Evolutionary conservation across 2,113 vertebrate genomes (phyloP), one percentile per base, ranked within the genome.

Genomic region (Clarias batrachus): DNA sequence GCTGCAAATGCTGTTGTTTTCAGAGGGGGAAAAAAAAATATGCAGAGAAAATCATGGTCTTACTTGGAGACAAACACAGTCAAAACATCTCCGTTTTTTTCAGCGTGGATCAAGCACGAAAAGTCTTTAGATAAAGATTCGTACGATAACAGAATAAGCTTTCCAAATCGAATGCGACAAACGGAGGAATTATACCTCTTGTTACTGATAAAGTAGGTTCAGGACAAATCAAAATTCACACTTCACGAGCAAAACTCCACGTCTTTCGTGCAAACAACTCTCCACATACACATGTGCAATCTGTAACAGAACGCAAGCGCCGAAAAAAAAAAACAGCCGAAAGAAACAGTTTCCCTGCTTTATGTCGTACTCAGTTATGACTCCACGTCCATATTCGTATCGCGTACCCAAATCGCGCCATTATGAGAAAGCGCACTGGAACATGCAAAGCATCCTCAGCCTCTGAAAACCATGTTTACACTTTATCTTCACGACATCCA

Each of bases 281-380:
- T 16, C 48, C 48, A 76, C 56, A 65, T 63, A 59, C 52, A 30
- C 65, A 88, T 73, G 60, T 56, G 74, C 74, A 10, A 79, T 48
- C 57, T 56, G 13, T 21, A 73, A 21, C 54, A 60, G 7, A 27
- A 37, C 27, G 62, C 3, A 37, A 37, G 6, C 56, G 2, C n/a
- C 23, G 30, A 3, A 57, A 19, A 25, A n/a, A 30, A 33, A 33
- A 1, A 59, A 37, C 16, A n/a, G 14, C 23, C 14, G 11, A 90
- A 91, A 93, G 90, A 81, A 88, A 30, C 70, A 83, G 88, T 91
- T 93, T 91, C 89, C 88, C 88, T 88, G 91, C 87, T 89, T 89
- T 85, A 79, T 90, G 83, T 93, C 92, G 92, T 93, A 91, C 94
- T 94, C 94, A 94, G 94, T 94, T 92, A 94, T 91, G 91, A 92